Conservation (phyloP, 2,888 invertebrate genomes). For the Apomyelois bistriatella region DNA sequence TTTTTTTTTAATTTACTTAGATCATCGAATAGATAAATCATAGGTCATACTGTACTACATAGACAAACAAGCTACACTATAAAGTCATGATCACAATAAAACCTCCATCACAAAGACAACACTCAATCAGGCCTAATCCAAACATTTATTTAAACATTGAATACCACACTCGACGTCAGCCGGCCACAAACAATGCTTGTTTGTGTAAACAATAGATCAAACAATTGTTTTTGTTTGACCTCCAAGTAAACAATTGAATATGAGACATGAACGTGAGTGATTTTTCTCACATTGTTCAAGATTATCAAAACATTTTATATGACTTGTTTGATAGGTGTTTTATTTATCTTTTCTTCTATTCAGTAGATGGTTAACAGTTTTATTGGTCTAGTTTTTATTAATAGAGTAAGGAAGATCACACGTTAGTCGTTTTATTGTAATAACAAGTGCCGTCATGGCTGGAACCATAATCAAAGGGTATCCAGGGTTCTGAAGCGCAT, state of each 20-base stretch:
- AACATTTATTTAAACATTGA: conserved; percentile 3
- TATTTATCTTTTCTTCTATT: neutral
- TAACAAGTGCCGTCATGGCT: too few relatives aligned
- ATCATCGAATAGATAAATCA: too few relatives aligned
- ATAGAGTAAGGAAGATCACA: too few relatives aligned
- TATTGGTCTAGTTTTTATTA: too few relatives aligned
- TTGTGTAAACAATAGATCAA: conserved; percentile 8
- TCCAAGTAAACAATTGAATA: neutral
- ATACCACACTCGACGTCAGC: conserved; percentile 1
- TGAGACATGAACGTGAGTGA: neutral
- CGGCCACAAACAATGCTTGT: conserved; percentile 2
- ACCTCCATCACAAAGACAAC: neutral
- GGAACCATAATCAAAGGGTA: too few relatives aligned
- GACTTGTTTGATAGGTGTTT: neutral
- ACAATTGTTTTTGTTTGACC: conserved; percentile 5
- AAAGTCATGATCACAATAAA: neutral
- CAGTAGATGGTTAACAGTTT: too few relatives aligned
- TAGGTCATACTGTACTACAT: too few relatives aligned
- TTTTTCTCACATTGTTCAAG: neutral
- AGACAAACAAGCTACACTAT: neutral
- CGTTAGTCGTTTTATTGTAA: too few relatives aligned
- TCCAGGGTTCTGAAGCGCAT: too few relatives aligned
- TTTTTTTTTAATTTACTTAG: too few relatives aligned
- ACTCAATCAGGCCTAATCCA: neutral
- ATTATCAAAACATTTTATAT: neutral